Base-by-base conservation (phyloP, 2,888 invertebrate genomes). In the Bugulina stolonifera region DNA sequence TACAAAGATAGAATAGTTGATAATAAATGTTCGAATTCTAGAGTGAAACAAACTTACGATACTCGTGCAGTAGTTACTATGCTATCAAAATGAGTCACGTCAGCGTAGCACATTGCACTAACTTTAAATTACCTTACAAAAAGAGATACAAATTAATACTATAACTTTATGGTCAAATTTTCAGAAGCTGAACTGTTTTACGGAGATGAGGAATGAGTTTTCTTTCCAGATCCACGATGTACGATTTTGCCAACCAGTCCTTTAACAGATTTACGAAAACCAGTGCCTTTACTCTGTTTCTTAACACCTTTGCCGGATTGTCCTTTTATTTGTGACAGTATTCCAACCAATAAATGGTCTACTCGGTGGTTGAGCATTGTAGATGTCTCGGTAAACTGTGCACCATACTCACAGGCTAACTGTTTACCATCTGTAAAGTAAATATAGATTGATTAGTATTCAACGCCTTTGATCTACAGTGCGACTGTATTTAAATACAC, bases 171-270 rank as follows among this genome's bases (percentile, higher is more conserved):
- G n/a, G n/a, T n/a, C n/a, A n/a, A 55, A 23, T 18, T 55, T 55
- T 3, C 22, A 18, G n/a, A 27, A 14, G 27, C 14, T 32, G 10
- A 25, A 14, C 3, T 5, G 32, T n/a, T 34, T 64, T 3, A 64
- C 14, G 64, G 64, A 32, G 64, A 14, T 25, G 64, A 27, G 22
- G 64, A 14, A 3, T 5, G 32, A 32, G 10, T 64, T 32, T 64
- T 64, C 32, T 64, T 64, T 32, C 64, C 64, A 18, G 64, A 64
- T 3, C 64, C 64, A 10, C 64, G 64, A 14, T 64, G 64, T 10
- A 80, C 32, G 85, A 81, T 73, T 88, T 75, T 73, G 22, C 29
- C 43, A n/a, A 71, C 55, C 27, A 71, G 22, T 34, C 54, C 71
- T 71, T 55, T 57, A 2, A 71, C 34, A 10, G 57, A 70, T 54